Evolutionary conservation across 2,113 vertebrate species (phyloP).

Genomic region (Erythrolamprus reginae): DNA sequence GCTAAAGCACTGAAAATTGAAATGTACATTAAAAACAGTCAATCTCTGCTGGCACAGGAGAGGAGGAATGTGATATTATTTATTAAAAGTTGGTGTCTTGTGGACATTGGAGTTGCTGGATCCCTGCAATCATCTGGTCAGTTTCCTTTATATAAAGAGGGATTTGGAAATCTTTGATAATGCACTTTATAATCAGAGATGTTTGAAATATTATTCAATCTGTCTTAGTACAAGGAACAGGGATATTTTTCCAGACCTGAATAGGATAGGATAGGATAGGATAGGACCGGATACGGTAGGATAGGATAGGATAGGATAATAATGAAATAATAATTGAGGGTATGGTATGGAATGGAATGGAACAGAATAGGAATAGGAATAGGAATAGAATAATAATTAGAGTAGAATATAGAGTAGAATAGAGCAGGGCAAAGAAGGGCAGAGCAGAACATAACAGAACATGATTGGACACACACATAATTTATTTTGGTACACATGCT

Average conservation of each 20-base stretch:
- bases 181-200: neutral
- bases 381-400: too few relatives aligned
- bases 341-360: too few relatives aligned
- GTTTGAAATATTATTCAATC: neutral
- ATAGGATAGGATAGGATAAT: too few relatives aligned
- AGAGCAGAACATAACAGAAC: too few relatives aligned
- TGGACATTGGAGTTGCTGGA: neutral
- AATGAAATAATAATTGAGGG: too few relatives aligned
- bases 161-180: neutral
- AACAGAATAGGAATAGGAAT: too few relatives aligned
- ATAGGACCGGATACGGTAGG: too few relatives aligned
- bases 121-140: neutral
- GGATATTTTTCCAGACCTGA: neutral
- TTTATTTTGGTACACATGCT: too few relatives aligned
- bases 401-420: too few relatives aligned
- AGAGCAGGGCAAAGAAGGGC: too few relatives aligned
- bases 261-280: too few relatives aligned
- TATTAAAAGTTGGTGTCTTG: slow-evolving; percentile 46
- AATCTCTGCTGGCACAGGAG: slow-evolving; percentile 51
- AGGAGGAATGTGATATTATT: slow-evolving; percentile 37
- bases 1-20: slow-evolving; percentile 58
- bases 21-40: slow-evolving; percentile 65
- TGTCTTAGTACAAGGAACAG: neutral
- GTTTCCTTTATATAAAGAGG: neutral
- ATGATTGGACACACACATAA: too few relatives aligned